Percentiles rank a stretch among this genome's conserved stretches.
Conservation (phyloP, 2,797 vertebrate genomes). For the Peromyscus melanophrys region DNA sequence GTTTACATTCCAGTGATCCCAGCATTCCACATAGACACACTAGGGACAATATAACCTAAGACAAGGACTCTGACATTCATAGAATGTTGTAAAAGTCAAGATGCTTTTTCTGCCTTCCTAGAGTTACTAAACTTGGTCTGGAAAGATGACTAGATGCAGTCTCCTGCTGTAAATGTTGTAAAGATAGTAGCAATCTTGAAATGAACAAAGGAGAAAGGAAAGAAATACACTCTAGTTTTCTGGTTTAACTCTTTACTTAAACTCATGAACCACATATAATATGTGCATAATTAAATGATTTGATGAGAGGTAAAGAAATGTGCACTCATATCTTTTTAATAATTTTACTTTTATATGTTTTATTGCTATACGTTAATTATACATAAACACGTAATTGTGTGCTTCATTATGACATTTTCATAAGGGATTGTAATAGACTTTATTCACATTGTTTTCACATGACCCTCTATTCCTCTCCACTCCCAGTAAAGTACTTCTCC, state of each 20-base stretch:
- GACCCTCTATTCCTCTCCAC: not conserved
- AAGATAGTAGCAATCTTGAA: not conserved
- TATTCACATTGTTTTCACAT: not conserved
- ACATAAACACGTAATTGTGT: not conserved
- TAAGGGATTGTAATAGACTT: not conserved
- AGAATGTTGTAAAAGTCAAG: not conserved
- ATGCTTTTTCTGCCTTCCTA: not conserved
- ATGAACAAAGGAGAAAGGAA: not conserved
- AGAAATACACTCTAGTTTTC: not conserved
- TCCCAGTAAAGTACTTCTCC: not conserved
- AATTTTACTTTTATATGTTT: not conserved
- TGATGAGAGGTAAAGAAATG: not conserved
- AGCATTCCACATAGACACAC: not conserved
- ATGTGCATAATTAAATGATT: not conserved
- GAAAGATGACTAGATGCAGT: not conserved
- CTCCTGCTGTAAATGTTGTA: not conserved
- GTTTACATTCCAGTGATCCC: not conserved
- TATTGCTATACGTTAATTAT: not conserved
- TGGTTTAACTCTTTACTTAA: not conserved
- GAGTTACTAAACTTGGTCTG: not conserved
- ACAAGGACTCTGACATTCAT: not conserved
- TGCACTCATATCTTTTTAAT: not conserved
- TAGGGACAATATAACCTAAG: not conserved
- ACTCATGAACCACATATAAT: not conserved
- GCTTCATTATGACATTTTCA: not conserved